These are phyloP conservation scores for Syrphus vitripennis DNA, from an alignment of 2,888 invertebrate species.

Conservation along the genomic window DNA sequence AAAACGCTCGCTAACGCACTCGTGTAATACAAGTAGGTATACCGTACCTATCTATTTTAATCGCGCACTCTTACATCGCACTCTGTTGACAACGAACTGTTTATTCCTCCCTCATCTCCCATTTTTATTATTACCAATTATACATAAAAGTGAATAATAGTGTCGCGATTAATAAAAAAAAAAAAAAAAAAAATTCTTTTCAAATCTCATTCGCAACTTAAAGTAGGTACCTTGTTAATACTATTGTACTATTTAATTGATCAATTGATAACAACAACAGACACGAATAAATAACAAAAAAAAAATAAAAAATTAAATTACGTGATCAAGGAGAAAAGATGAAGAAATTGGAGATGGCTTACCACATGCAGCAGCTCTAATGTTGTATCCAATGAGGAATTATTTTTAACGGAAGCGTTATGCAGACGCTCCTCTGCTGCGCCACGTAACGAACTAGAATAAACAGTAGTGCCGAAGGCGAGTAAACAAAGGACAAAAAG, in stretches of 20 bases:
- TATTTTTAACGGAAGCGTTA: slow-evolving; percentile 6
- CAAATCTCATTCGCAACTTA: neutral
- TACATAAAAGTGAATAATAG: slow-evolving; percentile 27
- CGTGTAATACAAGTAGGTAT: neutral
- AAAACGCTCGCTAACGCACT: slow-evolving; percentile 22
- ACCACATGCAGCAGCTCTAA: slow-evolving; percentile 79
- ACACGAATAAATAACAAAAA: neutral
- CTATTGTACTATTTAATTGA: slow-evolving; percentile 59
- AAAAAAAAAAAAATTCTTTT: slow-evolving; percentile 44
- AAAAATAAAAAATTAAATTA: slow-evolving; percentile 24
- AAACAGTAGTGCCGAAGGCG: slow-evolving; percentile 75
- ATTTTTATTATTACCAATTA: slow-evolving; percentile 38
- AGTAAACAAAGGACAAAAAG: slow-evolving; percentile 76
- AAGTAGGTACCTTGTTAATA: neutral
- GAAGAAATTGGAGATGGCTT: slow-evolving; percentile 72
- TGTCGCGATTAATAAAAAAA: slow-evolving; percentile 48
- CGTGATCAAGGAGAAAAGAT: neutral
- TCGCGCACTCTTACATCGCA: slow-evolving; percentile 47
- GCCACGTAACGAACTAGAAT: slow-evolving; percentile 73
- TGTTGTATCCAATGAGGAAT: slow-evolving; percentile 73
- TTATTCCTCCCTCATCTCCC: neutral
- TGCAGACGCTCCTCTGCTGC: neutral
- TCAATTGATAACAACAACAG: slow-evolving; percentile 9
- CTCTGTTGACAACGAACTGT: slow-evolving; percentile 35
- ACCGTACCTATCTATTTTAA: slow-evolving; percentile 9